Conservation (phyloP, 2,797 vertebrate genomes). For the Coendou prehensilis region DNA sequence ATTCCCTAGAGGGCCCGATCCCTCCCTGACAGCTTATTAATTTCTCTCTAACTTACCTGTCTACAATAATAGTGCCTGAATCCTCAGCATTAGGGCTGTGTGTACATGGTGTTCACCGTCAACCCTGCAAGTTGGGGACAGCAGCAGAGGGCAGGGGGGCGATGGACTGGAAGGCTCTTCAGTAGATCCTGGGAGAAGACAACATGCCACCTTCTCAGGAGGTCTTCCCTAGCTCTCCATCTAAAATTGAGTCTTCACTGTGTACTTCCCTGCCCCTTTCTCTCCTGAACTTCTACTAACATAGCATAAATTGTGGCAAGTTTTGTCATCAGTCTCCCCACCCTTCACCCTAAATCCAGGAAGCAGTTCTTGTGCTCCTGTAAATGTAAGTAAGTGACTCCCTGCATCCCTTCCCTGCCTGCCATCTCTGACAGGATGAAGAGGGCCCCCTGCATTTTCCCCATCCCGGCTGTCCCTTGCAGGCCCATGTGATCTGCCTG, state of each 20-base stretch:
- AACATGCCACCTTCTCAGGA: neutral
- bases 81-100: constrained; percentile 92
- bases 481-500: constrained; percentile 92
- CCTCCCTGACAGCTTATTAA: neutral
- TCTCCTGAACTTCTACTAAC: neutral
- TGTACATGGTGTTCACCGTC: constrained; percentile 95
- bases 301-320: neutral
- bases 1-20: neutral
- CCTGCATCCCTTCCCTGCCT: constrained; percentile 52
- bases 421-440: constrained; percentile 75
- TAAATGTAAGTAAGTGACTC: neutral
- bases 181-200: neutral
- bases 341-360: neutral
- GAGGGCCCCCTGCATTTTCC: constrained; percentile 90
- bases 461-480: constrained; percentile 90
- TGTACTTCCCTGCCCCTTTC: neutral
- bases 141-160: constrained; percentile 93
- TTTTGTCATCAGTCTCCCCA: neutral
- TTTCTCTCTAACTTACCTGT: neutral
- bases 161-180: neutral
- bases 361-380: neutral
- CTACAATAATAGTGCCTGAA: constrained; percentile 89
- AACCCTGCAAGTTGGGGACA: constrained; percentile 92
- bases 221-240: neutral
- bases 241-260: neutral